phyloP scores from a whole-genome alignment of 2,113 vertebrate genomes.

The Rhinopithecus roxellana region DNA sequence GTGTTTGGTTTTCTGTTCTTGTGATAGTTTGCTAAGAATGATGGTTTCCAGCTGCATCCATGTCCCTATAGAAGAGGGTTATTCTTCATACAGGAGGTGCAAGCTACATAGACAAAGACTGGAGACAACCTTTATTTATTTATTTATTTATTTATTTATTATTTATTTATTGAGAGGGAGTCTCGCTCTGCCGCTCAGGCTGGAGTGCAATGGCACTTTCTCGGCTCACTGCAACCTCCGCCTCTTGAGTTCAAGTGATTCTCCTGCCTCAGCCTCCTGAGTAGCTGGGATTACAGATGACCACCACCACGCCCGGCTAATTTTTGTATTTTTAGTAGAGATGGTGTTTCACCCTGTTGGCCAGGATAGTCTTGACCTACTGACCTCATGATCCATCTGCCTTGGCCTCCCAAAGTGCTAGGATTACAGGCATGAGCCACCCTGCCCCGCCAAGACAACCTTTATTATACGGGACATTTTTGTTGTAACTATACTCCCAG shows the following conservation, averaged over 20 bases:
- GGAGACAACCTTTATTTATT: neutral
- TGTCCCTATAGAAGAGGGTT: neutral
- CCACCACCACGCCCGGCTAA: neutral
- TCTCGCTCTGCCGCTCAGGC: neutral
- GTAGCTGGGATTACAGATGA: neutral
- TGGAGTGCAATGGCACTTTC: neutral
- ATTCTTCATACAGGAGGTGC: neutral
- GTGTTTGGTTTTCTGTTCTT: no score
- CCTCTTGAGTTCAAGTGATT: neutral
- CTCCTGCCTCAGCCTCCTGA: neutral
- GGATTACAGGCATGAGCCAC: neutral
- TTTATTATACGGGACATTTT: neutral
- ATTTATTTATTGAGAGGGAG: neutral
- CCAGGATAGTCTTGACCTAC: neutral
- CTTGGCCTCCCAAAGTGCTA: neutral
- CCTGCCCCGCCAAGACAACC: rapidly evolving
- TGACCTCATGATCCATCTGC: neutral
- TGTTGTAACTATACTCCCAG: neutral
- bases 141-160: neutral
- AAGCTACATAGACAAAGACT: neutral
- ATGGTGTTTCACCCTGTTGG: neutral
- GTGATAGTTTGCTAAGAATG: no score
- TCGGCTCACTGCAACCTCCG: neutral
- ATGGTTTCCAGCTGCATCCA: no score
- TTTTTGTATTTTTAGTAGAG: neutral